Base-by-base conservation (phyloP, 2,113 vertebrate genomes). In the Ammodytes dubius region DNA sequence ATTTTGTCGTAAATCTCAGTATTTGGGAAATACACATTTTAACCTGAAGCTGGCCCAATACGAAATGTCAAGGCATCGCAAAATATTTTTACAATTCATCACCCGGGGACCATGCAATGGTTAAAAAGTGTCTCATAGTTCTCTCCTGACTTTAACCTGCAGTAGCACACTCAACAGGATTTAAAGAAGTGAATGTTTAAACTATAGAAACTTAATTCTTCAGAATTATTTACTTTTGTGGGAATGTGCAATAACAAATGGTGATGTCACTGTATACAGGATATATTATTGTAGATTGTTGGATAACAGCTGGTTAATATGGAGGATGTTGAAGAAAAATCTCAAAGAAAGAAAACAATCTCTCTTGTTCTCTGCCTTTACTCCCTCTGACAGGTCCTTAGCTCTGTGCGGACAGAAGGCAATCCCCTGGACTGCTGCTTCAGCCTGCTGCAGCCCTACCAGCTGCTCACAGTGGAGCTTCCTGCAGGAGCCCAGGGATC, bases 381-480 rank as follows among this genome's bases (percentile, higher is more conserved):
- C 19, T 50, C 10, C 3, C 81, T 86, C 61, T 84, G 65, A 53
- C 82, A 99, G 98, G 91, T 98, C 72, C 87, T 98, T 57, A 95
- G 94, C 83, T 96, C 94, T 0, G 15, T 97, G 37, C 95, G 91
- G 70, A 98, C 97, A 0, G 95, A 97, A 64, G 95, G 96, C n/a
- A 93, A 96, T 42, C 96, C 94, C 0, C 88, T 99, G 14, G 94
- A 97, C 89, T 96, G 96, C 81, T 0, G 80, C 79, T 99, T 99
- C 92, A 97, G 97, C 78, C 58, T 85, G 35, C 88, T 89, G 0
- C 96, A 97, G 77, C 97, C 96, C n/a, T 93, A 95, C 77, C 97
- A 96, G 88, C 81, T 99, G 65, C 92, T 96, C 61, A 97, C 96
- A 0, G 96, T 99, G 42, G 97, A 99, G 78, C 86, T 94, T 5